Conservation (phyloP, 2,888 invertebrate genomes). For the Tinea semifulvella region DNA sequence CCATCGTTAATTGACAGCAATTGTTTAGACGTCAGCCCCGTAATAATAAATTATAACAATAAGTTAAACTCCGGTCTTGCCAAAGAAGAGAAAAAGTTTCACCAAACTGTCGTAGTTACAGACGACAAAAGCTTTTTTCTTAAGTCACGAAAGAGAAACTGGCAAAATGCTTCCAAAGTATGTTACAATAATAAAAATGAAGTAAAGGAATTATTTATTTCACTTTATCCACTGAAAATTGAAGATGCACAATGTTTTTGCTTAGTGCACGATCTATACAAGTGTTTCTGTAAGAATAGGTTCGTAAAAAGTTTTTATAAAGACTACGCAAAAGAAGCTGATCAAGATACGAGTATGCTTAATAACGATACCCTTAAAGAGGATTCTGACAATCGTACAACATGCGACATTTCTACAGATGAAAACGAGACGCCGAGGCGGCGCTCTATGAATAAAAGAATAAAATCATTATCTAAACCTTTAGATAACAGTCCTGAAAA, state of each 20-base stretch:
- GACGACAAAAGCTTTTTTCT: constrained; percentile 61
- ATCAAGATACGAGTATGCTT: too few species aligned
- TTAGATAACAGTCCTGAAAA: too few species aligned
- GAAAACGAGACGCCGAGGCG: too few species aligned
- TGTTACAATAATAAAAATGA: not conserved
- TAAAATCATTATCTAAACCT: too few species aligned
- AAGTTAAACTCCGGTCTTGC: constrained; percentile 65
- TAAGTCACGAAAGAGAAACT: constrained; percentile 64
- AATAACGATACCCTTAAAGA: too few species aligned
- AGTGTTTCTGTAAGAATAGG: constrained; percentile 68
- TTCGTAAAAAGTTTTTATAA: constrained; percentile 10
- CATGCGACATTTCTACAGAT: too few species aligned
- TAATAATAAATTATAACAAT: constrained; percentile 50
- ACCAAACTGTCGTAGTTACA: constrained; percentile 73
- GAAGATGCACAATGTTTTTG: constrained; percentile 70
- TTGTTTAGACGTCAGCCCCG: constrained; percentile 26
- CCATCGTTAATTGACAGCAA: constrained; percentile 30
- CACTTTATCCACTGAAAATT: constrained; percentile 26
- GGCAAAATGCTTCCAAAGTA: constrained; percentile 58
- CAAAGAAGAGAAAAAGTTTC: constrained; percentile 76
- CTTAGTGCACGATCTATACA: constrained; percentile 71
- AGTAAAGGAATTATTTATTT: constrained; percentile 5
- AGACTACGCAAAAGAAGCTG: too few species aligned
- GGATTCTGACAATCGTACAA: too few species aligned
- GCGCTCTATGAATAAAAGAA: too few species aligned